Conservation (phyloP, 2,797 vertebrate genomes). For the Sebastiscus tertius region DNA sequence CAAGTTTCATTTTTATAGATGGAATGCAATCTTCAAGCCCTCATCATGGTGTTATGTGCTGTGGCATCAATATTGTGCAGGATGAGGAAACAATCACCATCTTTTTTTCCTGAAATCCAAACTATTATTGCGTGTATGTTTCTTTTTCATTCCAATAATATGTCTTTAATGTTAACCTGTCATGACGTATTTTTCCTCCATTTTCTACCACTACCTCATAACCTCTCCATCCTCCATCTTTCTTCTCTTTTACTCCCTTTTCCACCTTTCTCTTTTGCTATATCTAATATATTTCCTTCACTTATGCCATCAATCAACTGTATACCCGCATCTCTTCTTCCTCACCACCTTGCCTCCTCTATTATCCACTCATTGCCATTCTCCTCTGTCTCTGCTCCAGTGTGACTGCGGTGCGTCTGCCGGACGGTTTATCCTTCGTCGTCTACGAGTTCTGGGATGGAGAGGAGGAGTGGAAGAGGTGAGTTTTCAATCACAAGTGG, state of each 20-base stretch:
- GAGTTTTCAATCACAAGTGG: slow-evolving; percentile 31
- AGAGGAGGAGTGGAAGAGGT: slow-evolving; percentile 97
- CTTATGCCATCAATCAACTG: not conserved
- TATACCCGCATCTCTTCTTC: not conserved
- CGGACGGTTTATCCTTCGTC: slow-evolving; percentile 92
- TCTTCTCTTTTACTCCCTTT: slow-evolving; percentile 10
- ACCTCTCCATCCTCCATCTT: not conserved
- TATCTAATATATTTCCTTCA: not conserved
- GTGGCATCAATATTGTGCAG: not conserved
- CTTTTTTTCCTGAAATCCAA: not conserved
- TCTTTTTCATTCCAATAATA: not conserved
- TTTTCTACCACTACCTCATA: not conserved
- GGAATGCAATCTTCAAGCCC: not conserved
- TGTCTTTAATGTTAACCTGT: not conserved
- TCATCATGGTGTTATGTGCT: not conserved
- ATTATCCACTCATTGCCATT: slow-evolving; percentile 17
- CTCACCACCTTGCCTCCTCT: slow-evolving; percentile 1
- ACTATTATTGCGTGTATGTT: not conserved
- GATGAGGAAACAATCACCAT: not conserved
- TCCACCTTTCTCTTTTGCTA: not conserved
- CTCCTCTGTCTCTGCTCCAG: slow-evolving; percentile 70
- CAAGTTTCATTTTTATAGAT: slow-evolving; percentile 2
- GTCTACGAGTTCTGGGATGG: slow-evolving; percentile 98
- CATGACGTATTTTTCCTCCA: not conserved
- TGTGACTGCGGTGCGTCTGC: slow-evolving; percentile 90